phyloP scores from a whole-genome alignment of 2,113 vertebrate species.

The Dicrurus megarhynchus region DNA sequence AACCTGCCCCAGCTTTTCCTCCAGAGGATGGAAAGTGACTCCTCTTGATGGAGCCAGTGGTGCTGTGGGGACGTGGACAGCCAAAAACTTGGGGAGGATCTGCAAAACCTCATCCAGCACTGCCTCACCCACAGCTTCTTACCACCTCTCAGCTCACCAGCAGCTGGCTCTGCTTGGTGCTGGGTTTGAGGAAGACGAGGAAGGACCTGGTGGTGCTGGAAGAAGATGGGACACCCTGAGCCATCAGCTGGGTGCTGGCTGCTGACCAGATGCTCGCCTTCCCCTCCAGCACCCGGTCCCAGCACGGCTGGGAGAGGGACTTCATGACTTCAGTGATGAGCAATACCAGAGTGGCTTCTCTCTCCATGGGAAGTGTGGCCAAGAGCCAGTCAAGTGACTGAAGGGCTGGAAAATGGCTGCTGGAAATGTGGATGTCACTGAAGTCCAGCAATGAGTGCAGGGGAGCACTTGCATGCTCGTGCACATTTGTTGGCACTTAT shows the following conservation, averaged over 20 bases:
- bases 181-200: background rate
- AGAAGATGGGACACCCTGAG: background rate
- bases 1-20: background rate
- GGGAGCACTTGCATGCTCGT: fast-evolving
- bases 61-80: fast-evolving
- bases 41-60: fast-evolving
- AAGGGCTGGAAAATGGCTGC: background rate
- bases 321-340: background rate
- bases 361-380: background rate
- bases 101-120: background rate
- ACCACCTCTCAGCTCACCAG: background rate
- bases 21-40: background rate
- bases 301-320: fast-evolving
- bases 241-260: background rate
- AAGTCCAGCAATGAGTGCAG: background rate
- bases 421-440: background rate
- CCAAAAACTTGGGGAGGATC: background rate
- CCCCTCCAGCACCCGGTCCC: fast-evolving
- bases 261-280: fast-evolving
- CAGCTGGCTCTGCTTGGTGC: fast-evolving
- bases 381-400: background rate
- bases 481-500: fast-evolving
- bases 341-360: background rate
- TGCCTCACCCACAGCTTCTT: fast-evolving
- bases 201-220: background rate